These are phyloP conservation scores for Muschampia plurimacula DNA, from an alignment of 2,888 invertebrate species.

Conservation along the genomic window DNA sequence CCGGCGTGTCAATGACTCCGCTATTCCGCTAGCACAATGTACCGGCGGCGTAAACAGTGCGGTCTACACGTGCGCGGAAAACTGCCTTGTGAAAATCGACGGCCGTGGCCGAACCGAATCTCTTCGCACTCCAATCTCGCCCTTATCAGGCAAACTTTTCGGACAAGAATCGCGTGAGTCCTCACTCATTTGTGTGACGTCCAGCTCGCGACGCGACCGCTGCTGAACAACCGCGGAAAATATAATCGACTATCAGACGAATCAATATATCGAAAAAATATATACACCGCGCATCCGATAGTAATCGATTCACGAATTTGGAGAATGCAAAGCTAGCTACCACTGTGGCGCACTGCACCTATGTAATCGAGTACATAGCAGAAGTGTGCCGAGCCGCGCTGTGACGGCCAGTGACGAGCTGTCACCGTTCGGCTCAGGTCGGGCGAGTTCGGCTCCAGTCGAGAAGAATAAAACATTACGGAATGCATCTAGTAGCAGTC, in stretches of 20 bases:
- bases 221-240: conserved; percentile 46
- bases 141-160: conserved; percentile 21
- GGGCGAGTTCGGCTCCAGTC: conserved; percentile 59
- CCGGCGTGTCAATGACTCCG: conserved; percentile 80
- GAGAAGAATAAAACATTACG: conserved; percentile 35
- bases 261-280: conserved; percentile 53
- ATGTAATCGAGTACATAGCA: conserved; percentile 61
- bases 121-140: conserved; percentile 11
- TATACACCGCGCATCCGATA: conserved; percentile 37
- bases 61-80: conserved; percentile 71
- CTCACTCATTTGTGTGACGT: conserved; percentile 28
- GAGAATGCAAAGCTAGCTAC: conserved; percentile 68
- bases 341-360: conserved; percentile 63
- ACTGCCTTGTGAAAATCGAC: conserved; percentile 53
- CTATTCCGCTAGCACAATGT: conserved; percentile 57
- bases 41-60: conserved; percentile 70
- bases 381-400: conserved; percentile 71
- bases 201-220: conserved; percentile 49
- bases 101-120: conserved; percentile 5
- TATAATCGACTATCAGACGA: conserved; percentile 41
- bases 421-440: conserved; percentile 74
- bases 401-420: conserved; percentile 80
- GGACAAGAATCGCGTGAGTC: conserved; percentile 40
- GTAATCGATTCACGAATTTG: conserved; percentile 60
- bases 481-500: conserved; percentile 29